A percentile compares a stretch with the other conserved stretches of the same genome.
These are phyloP conservation scores for Endotricha flammealis DNA, from an alignment of 2,888 invertebrate genomes.

Conservation along the genomic window DNA sequence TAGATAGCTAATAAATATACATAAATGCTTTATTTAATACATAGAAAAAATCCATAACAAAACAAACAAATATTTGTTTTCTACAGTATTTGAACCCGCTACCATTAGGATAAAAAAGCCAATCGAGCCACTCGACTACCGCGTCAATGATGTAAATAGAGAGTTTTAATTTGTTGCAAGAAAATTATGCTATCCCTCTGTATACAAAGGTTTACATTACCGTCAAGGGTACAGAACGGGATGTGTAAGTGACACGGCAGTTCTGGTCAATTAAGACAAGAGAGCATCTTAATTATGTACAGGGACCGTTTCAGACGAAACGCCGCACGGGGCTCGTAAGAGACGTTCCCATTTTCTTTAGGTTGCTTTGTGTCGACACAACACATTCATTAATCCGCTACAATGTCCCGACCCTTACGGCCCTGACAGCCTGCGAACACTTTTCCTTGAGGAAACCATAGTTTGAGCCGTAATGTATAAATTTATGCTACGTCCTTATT, in stretches of 20 bases:
- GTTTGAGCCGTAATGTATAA: conserved; percentile 35
- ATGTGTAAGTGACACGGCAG: conserved; percentile 9
- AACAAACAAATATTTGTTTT: too few relatives aligned
- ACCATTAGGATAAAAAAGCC: too few relatives aligned
- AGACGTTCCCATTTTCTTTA: conserved; percentile 13
- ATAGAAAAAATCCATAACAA: too few relatives aligned
- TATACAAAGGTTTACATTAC: conserved; percentile 10
- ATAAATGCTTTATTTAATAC: too few relatives aligned
- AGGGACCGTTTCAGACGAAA: conserved; percentile 15
- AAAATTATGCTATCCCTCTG: conserved; percentile 11
- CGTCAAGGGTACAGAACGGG: conserved; percentile 6
- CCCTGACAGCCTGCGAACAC: conserved; percentile 26
- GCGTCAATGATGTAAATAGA: too few relatives aligned
- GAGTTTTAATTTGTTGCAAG: conserved; percentile 16
- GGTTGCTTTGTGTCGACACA: conserved; percentile 10
- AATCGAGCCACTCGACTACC: too few relatives aligned
- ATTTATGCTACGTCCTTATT: conserved; percentile 54
- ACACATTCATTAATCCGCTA: conserved; percentile 34
- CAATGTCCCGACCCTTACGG: conserved; percentile 26
- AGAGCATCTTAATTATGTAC: conserved; percentile 21
- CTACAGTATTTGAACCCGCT: too few relatives aligned
- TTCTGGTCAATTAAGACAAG: conserved; percentile 16
- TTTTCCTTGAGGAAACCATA: conserved; percentile 33
- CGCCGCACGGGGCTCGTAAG: conserved; percentile 12
- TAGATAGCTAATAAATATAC: too few relatives aligned